Evolutionary conservation across 2,113 vertebrate genomes (phyloP), one percentile per base, ranked within the genome.

Genomic region (Pedionomus torquatus): DNA sequence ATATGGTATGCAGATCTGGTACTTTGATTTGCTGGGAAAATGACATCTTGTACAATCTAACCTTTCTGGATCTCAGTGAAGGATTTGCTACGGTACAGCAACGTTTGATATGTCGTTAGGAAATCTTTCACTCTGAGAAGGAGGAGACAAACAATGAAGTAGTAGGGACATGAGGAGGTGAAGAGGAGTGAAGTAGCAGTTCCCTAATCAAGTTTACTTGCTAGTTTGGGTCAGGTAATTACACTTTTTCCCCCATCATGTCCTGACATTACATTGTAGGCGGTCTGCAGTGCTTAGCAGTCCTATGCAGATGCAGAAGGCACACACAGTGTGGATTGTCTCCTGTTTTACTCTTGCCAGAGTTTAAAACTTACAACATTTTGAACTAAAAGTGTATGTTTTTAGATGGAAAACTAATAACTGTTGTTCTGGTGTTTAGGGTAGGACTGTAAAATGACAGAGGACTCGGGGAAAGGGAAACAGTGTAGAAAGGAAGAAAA

Each of bases 371-470:
- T 39, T 5, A 26, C 43, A 33, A 46, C 26, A 43, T 77, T 87
- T 89, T 89, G n/a, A 7, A 26, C 86, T 7, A 48, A 58, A 72
- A 83, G 7, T 30, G 10, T 48, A 25, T 64, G 25, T 37, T 71
- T 91, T 78, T 55, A 84, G 44, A 54, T 46, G 10, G 55, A 81
- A 81, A 66, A 37, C 25, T 0, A 0, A 0, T 54, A 69, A 51
- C 20, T 65, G 19, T 76, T 3, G 2, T 78, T 93, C 19, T 66
- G 60, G 28, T 78, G 65, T 91, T 94, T 1, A 11, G 41, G 17
- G 14, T 44, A 83, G 54, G 41, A 61, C 13, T 81, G 17, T 51
- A 74, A 91, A 91, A 74, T 63, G 18, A 31, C n/a, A 43, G 54
- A 26, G 23, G 60, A 17, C 31, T 83, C 1, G 0, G 31, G 87